Percentiles rank a stretch among this genome's conserved stretches.
Conservation (phyloP, 2,113 vertebrate genomes). For the Lynx canadensis region DNA sequence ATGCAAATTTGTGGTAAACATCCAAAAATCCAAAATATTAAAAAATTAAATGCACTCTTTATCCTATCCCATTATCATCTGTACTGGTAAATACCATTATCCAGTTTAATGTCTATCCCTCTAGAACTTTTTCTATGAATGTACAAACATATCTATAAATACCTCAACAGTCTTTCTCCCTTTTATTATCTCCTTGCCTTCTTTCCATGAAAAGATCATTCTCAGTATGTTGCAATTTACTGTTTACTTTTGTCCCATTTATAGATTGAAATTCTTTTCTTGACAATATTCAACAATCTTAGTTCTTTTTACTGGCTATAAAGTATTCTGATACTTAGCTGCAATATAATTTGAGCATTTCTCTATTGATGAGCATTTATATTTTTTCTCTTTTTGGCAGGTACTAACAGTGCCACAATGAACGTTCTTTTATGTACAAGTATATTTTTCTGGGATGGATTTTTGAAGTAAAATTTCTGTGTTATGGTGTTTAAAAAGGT, state of each 20-base stretch:
- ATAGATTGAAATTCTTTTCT: constrained; percentile 1
- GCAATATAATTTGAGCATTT: background rate
- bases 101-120: background rate
- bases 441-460: background rate
- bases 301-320: constrained; percentile 9
- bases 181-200: background rate
- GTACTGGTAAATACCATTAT: background rate
- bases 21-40: background rate
- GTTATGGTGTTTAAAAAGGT: background rate
- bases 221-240: background rate
- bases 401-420: background rate
- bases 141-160: background rate
- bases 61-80: background rate
- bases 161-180: background rate
- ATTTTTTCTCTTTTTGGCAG: background rate
- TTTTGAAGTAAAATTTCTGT: background rate
- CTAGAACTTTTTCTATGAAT: background rate
- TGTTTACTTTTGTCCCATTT: constrained; percentile 1
- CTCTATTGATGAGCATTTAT: background rate
- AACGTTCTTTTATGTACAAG: background rate
- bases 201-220: background rate
- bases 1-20: background rate
- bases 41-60: background rate
- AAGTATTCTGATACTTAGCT: background rate
- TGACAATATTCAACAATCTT: background rate